Percentiles rank a stretch among this genome's conserved stretches.
phyloP scores from a whole-genome alignment of 2,888 invertebrate genomes.

The Myopa tessellatipennis region DNA sequence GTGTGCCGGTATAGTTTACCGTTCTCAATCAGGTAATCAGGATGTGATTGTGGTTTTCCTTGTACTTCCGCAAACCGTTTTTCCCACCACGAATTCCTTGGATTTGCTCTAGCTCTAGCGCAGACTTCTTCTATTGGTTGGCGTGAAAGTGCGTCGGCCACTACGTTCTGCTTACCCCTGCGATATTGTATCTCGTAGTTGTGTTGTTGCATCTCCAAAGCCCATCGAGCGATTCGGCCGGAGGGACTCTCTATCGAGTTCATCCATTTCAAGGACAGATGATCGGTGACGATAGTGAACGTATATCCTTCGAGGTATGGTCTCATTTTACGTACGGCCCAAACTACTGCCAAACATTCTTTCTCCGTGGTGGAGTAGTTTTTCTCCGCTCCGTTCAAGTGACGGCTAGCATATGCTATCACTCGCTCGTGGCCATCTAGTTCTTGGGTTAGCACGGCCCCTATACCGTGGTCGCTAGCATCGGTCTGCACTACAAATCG shows the following conservation, averaged over 20 bases:
- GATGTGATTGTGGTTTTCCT: no score
- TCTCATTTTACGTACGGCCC: no score
- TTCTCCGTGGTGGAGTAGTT: no score
- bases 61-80: no score
- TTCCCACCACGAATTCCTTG: no score
- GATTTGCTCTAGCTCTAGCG: no score
- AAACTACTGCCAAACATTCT: no score
- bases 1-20: no score
- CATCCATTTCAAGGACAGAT: conserved; percentile 14
- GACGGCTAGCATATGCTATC: conserved; percentile 30
- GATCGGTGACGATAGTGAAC: conserved; percentile 34
- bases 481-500: conserved; percentile 17
- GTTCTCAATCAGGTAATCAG: no score
- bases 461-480: conserved; percentile 23
- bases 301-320: no score
- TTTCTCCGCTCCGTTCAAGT: neutral
- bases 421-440: conserved; percentile 20
- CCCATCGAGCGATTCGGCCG: neutral
- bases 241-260: neutral
- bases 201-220: conserved; percentile 2
- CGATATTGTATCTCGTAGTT: conserved; percentile 4
- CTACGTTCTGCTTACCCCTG: neutral
- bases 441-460: conserved; percentile 22
- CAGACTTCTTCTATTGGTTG: no score
- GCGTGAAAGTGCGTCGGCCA: conserved; percentile 3